Base-by-base conservation (phyloP, 2,113 vertebrate species). In the Fulica atra region DNA sequence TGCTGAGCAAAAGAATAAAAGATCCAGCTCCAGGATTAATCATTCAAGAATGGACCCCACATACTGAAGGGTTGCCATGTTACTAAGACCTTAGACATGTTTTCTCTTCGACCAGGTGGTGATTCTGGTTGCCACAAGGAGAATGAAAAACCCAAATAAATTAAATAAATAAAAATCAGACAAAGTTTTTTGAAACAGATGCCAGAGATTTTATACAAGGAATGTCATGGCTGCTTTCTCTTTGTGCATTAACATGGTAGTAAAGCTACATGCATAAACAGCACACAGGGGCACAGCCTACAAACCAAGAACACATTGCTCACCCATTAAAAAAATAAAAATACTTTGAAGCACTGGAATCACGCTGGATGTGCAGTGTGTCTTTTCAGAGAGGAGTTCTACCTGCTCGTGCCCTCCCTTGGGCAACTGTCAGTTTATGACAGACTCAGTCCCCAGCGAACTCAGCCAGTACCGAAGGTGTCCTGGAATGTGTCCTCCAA, bases 151-250 rank as follows among this genome's bases (percentile, higher is more conserved):
- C 7, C 44, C 44, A 46, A 46, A 28, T 15, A 51, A 51, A 51
- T 53, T 28, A 53, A 51, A 51, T 23, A 24, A 50, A 25, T 51
- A 60, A 50, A 61, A 61, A 14, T 17, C 70, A 92, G 71, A 96
- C 94, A 93, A 96, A 36, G 44, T 46, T 91, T 81, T 44, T 91
- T 93, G 88, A 87, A 95, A 94, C 91, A 89, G 92, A 92, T 87
- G 84, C 74, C 82, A 81, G 94, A 89, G 44, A 82, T 87, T 97
- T 97, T 97, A 97, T 97, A 97, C 85, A 93, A 96, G 97, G 96
- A 96, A 97, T 94, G 93, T 96, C 89, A 93, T 16, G 92, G 92
- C 93, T 96, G 96, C 72, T 94, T 96, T 96, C 56, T 97, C 86
- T 94, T 94, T 96, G 89, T 97, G 96, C 92, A 96, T 89, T 92